Evolutionary conservation across 2,113 vertebrate genomes (phyloP).

Genomic region (Silurus asotus): DNA sequence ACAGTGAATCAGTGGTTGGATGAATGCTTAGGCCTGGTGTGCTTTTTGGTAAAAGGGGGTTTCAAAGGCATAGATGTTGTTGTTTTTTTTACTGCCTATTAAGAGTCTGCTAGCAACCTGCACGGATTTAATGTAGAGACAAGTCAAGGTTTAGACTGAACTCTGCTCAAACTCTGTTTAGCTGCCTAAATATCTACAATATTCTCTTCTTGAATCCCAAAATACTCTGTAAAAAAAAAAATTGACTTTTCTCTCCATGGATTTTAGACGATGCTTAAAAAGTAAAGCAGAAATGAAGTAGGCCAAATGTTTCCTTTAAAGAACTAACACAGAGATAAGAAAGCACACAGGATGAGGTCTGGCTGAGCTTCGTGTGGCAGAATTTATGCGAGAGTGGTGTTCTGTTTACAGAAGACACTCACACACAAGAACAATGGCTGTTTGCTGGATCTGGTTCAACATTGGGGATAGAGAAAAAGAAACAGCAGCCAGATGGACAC

Average conservation of each 20-base stretch:
- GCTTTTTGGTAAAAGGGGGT: background rate
- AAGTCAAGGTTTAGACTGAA: background rate
- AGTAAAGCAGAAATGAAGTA: background rate
- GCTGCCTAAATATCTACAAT: background rate
- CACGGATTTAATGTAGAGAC: background rate
- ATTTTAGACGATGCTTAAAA: background rate
- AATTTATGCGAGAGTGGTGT: slow-evolving; percentile 33
- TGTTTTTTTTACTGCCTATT: background rate
- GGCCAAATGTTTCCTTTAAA: background rate
- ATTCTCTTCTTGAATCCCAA: background rate
- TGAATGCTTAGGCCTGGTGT: background rate
- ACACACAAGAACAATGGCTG: slow-evolving; percentile 49
- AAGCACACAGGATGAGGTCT: background rate
- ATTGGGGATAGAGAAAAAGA: slow-evolving; percentile 51
- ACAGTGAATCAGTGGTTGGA: background rate
- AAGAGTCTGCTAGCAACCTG: background rate
- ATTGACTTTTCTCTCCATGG: background rate
- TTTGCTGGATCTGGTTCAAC: slow-evolving; percentile 30
- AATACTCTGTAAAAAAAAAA: background rate
- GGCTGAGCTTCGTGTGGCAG: background rate
- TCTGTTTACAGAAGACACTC: slow-evolving; percentile 49
- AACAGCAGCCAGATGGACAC: slow-evolving; percentile 44
- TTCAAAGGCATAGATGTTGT: background rate
- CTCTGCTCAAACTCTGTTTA: background rate
- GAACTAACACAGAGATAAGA: background rate